These are phyloP conservation scores for Cladorhizidae sp. DNA, from an alignment of 37 sponge, comb jelly and placozoan species.

Conservation along the genomic window DNA sequence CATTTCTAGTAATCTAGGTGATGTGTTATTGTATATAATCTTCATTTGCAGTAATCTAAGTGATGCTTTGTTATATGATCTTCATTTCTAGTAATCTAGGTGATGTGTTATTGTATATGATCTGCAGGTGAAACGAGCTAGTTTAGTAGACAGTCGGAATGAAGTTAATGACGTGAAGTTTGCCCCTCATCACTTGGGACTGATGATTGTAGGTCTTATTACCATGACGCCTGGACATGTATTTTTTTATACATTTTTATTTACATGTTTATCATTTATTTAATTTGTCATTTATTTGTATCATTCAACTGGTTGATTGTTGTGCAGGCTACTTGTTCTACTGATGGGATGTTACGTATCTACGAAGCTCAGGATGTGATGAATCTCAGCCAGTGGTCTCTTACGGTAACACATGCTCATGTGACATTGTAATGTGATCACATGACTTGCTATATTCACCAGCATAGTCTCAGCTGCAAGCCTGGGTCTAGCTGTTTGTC, in stretches of 20 bases:
- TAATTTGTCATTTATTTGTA: too few relatives aligned
- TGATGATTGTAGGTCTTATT: conserved; percentile 16
- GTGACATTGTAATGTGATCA: background rate
- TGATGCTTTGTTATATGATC: too few relatives aligned
- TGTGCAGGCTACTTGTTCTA: conserved; percentile 84
- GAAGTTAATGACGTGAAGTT: conserved; percentile 92
- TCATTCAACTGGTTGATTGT: too few relatives aligned
- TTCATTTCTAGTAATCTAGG: too few relatives aligned
- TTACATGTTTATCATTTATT: too few relatives aligned
- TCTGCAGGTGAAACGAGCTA: conserved; percentile 75
- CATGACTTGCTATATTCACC: background rate
- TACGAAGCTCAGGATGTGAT: conserved; percentile 96
- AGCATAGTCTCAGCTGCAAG: conserved; percentile 80
- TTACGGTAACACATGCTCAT: conserved; percentile 37
- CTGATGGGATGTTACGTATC: conserved; percentile 84
- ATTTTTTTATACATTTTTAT: too few relatives aligned
- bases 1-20: too few relatives aligned
- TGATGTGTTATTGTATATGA: too few relatives aligned
- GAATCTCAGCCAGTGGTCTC: conserved; percentile 92
- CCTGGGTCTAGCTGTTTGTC: conserved; percentile 84
- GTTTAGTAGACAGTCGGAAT: conserved; percentile 87
- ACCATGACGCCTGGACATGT: too few relatives aligned
- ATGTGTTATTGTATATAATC: too few relatives aligned
- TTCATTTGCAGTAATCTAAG: too few relatives aligned
- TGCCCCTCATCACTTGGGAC: conserved; percentile 86